phyloP scores from a whole-genome alignment of 30 jellyfish, hydroid and myxozoan genomes.

The Morbakka virulenta region DNA sequence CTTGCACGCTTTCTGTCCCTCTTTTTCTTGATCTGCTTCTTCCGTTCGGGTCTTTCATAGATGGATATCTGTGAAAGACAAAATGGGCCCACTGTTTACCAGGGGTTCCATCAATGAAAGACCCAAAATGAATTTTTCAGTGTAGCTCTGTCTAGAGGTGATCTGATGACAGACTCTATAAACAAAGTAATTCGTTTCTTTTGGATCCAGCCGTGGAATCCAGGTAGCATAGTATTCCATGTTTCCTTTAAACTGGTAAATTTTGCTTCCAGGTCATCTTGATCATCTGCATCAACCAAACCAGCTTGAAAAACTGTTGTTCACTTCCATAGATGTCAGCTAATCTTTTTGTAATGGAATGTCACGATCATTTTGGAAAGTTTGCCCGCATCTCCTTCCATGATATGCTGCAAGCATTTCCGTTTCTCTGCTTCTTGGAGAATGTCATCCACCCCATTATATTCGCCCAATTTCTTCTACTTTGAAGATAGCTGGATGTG shows the following conservation, averaged over 20 bases:
- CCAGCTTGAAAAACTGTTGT: slow-evolving; percentile 18
- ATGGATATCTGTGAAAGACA: too few species aligned
- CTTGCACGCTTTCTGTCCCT: too few species aligned
- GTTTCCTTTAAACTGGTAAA: slow-evolving; percentile 10
- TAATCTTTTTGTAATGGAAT: neutral
- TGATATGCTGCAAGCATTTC: slow-evolving; percentile 27
- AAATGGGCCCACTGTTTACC: too few species aligned
- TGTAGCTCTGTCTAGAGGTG: neutral
- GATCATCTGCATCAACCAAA: slow-evolving; percentile 32
- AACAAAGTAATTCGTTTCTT: neutral
- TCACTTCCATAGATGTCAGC: slow-evolving; percentile 37
- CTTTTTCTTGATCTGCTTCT: too few species aligned
- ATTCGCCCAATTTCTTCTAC: slow-evolving; percentile 15
- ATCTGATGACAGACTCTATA: neutral
- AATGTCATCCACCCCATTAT: neutral
- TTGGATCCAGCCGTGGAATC: slow-evolving; percentile 18
- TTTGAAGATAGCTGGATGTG: slow-evolving; percentile 5
- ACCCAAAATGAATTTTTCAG: neutral
- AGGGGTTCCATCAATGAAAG: too few species aligned
- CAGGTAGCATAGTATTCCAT: slow-evolving; percentile 17
- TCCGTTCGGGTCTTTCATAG: too few species aligned
- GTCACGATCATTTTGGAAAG: slow-evolving; percentile 9
- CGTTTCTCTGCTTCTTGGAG: neutral
- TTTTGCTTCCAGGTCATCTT: slow-evolving; percentile 17
- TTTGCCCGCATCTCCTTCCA: slow-evolving; percentile 5